A percentile compares a stretch with the other conserved stretches of the same genome.
phyloP scores from a whole-genome alignment of 2,888 invertebrate species.

The Galeruca laticollis region DNA sequence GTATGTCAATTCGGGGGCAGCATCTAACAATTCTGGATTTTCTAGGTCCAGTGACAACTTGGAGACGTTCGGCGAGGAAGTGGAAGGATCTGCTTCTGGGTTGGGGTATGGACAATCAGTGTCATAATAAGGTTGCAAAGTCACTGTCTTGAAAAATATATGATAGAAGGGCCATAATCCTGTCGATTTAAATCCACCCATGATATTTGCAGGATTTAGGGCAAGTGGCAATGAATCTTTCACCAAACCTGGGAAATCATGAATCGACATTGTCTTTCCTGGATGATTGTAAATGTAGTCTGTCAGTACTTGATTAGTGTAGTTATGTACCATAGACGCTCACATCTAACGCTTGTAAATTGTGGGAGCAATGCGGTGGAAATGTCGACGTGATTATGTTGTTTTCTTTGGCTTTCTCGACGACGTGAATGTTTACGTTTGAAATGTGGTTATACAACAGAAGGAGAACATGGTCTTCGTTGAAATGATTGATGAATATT shows the following conservation, averaged over 20 bases:
- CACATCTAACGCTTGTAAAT: slow-evolving; percentile 50
- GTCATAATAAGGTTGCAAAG: slow-evolving; percentile 37
- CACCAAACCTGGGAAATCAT: slow-evolving; percentile 50
- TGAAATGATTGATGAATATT: not conserved
- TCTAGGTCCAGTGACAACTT: not conserved
- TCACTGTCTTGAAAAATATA: slow-evolving; percentile 38
- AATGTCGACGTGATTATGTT: slow-evolving; percentile 43
- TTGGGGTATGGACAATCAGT: slow-evolving; percentile 21
- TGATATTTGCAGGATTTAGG: slow-evolving; percentile 12
- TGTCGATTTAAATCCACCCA: slow-evolving; percentile 45
- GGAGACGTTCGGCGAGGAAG: not conserved
- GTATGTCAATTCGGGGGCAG: not conserved
- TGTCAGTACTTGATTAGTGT: not conserved
- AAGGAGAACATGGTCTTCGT: not conserved
- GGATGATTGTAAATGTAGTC: slow-evolving; percentile 39
- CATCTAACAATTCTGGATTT: not conserved
- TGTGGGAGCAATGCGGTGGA: slow-evolving; percentile 51
- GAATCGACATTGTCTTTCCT: slow-evolving; percentile 44
- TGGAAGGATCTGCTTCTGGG: not conserved
- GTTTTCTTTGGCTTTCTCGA: not conserved
- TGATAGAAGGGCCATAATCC: slow-evolving; percentile 47
- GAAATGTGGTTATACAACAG: not conserved
- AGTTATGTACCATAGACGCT: slow-evolving; percentile 36
- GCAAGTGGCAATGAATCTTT: too few species aligned
- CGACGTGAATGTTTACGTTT: not conserved